Conservation (phyloP, 2,113 vertebrate genomes). For the Marmota monax region DNA sequence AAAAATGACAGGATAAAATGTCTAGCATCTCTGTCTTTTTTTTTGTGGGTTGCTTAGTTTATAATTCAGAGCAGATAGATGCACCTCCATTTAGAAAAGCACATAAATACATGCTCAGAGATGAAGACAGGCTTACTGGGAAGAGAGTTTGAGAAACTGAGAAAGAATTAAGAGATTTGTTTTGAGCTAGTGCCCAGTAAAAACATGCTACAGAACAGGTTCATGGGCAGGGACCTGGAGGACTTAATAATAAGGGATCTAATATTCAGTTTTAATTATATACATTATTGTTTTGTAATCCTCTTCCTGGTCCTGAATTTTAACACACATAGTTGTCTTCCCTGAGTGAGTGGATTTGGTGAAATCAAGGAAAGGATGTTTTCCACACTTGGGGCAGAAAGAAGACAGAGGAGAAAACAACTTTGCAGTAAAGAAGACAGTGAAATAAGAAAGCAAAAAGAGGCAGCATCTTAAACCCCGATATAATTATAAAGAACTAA, state of each 20-base stretch:
- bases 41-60: neutral
- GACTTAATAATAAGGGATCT: neutral
- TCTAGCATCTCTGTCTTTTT: neutral
- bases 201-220: neutral
- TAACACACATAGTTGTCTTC: neutral
- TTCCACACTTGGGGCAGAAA: neutral
- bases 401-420: neutral
- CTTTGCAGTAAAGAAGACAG: neutral
- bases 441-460: neutral
- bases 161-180: neutral
- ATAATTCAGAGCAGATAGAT: neutral
- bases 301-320: neutral
- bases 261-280: neutral
- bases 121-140: neutral
- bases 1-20: neutral
- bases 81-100: neutral
- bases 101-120: neutral
- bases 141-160: neutral
- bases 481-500: constrained; percentile 12
- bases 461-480: neutral
- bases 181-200: neutral
- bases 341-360: neutral
- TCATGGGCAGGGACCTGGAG: neutral
- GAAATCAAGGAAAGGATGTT: neutral
- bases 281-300: neutral